Conservation (phyloP, 2,797 vertebrate species). For the Epinephelus awoara region DNA sequence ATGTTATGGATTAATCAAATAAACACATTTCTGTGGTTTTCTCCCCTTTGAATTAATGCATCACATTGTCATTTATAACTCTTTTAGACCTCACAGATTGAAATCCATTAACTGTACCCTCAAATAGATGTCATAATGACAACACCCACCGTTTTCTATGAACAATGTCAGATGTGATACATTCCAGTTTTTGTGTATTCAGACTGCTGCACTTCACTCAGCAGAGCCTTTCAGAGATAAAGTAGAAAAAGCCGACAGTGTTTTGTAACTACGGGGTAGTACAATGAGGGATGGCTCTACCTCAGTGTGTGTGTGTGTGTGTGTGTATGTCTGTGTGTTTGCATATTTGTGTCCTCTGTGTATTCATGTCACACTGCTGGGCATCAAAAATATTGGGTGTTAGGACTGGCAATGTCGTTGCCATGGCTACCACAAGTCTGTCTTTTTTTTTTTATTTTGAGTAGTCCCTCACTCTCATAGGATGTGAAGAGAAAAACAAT, state of each 20-base stretch:
- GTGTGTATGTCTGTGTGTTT: neutral
- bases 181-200: conserved; percentile 19
- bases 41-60: neutral
- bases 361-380: conserved; percentile 45
- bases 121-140: conserved; percentile 25
- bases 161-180: conserved; percentile 35
- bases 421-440: conserved; percentile 55
- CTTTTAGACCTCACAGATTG: conserved; percentile 1
- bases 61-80: conserved; percentile 17
- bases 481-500: conserved; percentile 52
- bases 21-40: conserved; percentile 26
- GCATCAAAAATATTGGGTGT: conserved; percentile 57
- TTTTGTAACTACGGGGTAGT: conserved; percentile 15
- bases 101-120: conserved; percentile 37
- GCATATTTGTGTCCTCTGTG: conserved; percentile 10
- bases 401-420: conserved; percentile 51
- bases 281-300: conserved; percentile 9
- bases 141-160: conserved; percentile 14
- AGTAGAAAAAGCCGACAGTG: neutral
- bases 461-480: conserved; percentile 2
- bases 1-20: conserved; percentile 23
- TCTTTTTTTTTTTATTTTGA: conserved; percentile 30
- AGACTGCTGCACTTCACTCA: conserved; percentile 20
- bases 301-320: conserved; percentile 1
- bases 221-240: conserved; percentile 18